Percentiles rank a stretch among this genome's conserved stretches.
Conservation (phyloP, 2,888 invertebrate species). For the Cheilosia variabilis region DNA sequence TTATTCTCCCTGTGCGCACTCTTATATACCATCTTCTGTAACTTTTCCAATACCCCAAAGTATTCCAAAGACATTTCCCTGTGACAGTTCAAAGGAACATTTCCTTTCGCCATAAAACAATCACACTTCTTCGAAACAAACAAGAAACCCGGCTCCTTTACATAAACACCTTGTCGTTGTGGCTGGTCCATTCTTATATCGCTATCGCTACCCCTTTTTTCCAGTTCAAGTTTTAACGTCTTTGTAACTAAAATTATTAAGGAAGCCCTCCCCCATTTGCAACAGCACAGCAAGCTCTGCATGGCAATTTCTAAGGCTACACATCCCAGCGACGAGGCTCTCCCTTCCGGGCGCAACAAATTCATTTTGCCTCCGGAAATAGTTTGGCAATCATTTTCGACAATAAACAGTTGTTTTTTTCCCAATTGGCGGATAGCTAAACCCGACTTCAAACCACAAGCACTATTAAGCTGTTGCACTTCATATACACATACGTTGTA, state of each 20-base stretch:
- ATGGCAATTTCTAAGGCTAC: slow-evolving; percentile 49
- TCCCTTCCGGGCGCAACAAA: background rate
- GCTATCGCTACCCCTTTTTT: slow-evolving; percentile 17
- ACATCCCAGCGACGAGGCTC: background rate
- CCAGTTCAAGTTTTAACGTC: slow-evolving; percentile 43
- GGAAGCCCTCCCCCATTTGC: slow-evolving; percentile 36
- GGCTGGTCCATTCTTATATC: background rate
- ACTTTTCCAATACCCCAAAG: slow-evolving; percentile 4
- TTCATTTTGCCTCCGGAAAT: slow-evolving; percentile 9
- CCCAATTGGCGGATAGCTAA: slow-evolving; percentile 44
- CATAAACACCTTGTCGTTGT: slow-evolving; percentile 41
- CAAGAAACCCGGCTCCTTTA: slow-evolving; percentile 36
- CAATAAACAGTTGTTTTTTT: slow-evolving; percentile 19
- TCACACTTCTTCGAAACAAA: slow-evolving; percentile 37
- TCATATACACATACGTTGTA: background rate
- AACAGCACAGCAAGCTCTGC: background rate
- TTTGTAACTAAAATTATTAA: slow-evolving; percentile 51
- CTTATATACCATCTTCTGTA: slow-evolving; percentile 4
- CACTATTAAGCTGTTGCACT: slow-evolving; percentile 24
- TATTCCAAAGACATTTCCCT: slow-evolving; percentile 7
- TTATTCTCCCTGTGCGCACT: background rate
- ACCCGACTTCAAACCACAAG: slow-evolving; percentile 14
- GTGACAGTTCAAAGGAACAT: slow-evolving; percentile 13
- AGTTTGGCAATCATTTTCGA: background rate
- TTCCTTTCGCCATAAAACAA: slow-evolving; percentile 20